Evolutionary conservation across 2,888 invertebrate genomes (phyloP), one percentile per base, ranked within the genome.

Genomic region (Caenorhabditis becei): DNA sequence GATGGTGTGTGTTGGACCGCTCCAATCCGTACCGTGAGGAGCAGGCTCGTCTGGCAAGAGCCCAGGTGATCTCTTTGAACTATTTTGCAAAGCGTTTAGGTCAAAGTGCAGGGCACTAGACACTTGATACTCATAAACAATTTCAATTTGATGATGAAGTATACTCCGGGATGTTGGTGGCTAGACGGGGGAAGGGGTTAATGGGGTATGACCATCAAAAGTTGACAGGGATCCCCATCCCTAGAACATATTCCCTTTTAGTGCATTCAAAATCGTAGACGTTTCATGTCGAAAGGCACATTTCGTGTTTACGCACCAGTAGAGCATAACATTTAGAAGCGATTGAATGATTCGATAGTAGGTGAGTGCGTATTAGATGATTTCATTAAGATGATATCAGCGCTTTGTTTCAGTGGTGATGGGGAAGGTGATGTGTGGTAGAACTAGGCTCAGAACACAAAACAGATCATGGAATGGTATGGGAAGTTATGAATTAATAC

Each of bases 261-360:
- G 7, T 35, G 7, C 35, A 10, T 49, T 24, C 28, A 28, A n/a
- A 54, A 54, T n/a, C 47, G 47, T 47, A 47, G 47, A 47, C 47
- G 47, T 26, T 16, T 54, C 56, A 18, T 56, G 4, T 62, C 54
- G 54, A 44, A 56, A 26, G 71, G 62, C 54, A 56, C 35, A 32
- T 16, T 54, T 44, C 4, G 11, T 47, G 56, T 71, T 71, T 24
- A 54, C 62, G 62, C 62, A 26, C 54, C 54, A 63, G n/a, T 71
- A 54, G 62, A 71, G 54, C 62, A 47, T 62, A 54, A 63, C 32
- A 49, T 32, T 10, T 41, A 41, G 41, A 7, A 41, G 41, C 41
- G 41, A 41, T 41, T 51, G 24, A 32, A 47, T 47, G 47, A 47
- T 47, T 47, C 47, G 47, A 47, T 47, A 47, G 18, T 47, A 54